phyloP scores from a whole-genome alignment of 2,888 invertebrate genomes.

The Drosophila mimetica region DNA sequence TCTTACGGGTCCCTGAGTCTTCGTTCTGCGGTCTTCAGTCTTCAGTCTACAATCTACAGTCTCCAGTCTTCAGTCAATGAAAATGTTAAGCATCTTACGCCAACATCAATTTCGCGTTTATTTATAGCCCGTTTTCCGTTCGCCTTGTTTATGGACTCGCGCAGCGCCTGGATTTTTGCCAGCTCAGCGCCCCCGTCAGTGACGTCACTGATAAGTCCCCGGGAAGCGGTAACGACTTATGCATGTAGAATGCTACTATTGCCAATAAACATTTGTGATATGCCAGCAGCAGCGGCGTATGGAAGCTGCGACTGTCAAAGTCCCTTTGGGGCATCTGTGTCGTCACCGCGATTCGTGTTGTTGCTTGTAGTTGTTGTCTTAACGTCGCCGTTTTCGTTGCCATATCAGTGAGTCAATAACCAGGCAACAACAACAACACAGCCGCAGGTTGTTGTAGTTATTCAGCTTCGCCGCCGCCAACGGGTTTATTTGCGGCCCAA shows the following conservation, averaged over 20 bases:
- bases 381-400: constrained; percentile 2
- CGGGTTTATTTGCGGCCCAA: constrained; percentile 30
- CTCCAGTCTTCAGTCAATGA: constrained; percentile 61
- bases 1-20: neutral
- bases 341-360: constrained; percentile 28
- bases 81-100: constrained; percentile 70
- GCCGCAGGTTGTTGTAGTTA: constrained; percentile 24
- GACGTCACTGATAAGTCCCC: constrained; percentile 36
- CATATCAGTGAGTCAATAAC: constrained; percentile 46
- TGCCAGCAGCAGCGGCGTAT: neutral
- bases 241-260: neutral
- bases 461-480: constrained; percentile 11
- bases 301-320: neutral
- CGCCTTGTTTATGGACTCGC: constrained; percentile 59
- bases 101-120: constrained; percentile 71
- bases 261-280: constrained; percentile 10
- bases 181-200: constrained; percentile 30
- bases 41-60: neutral
- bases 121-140: constrained; percentile 59
- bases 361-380: constrained; percentile 3
- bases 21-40: constrained; percentile 29
- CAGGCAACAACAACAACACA: constrained; percentile 24
- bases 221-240: too few species aligned
- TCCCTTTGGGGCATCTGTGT: constrained; percentile 19
- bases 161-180: too few species aligned